Base-by-base conservation (phyloP, 2,113 vertebrate genomes). In the Pelecanoides urinatrix region DNA sequence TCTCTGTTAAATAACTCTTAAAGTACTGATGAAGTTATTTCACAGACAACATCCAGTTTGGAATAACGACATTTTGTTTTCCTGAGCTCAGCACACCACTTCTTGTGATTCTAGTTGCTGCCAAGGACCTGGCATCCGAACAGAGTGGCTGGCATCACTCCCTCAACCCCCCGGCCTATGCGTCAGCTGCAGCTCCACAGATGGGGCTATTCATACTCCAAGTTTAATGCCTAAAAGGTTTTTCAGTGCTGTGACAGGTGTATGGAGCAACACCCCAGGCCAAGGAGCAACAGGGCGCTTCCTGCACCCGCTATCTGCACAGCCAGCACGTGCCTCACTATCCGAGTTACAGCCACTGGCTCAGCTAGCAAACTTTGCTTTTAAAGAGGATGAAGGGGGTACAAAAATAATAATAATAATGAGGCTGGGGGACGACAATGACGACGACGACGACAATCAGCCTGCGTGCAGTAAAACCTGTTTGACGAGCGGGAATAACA, bases 341-440 rank as follows among this genome's bases (percentile, higher is more conserved):
- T 10, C 29, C 26, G 17, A n/a, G 23, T 16, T 23, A n/a, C 17
- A 30, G 44, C 23, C 30, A 47, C 17, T 4, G 21, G 11, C 29
- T 62, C 26, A 22, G 42, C 7, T 17, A 4, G 23, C 12, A 52
- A 86, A 38, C 13, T 38, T n/a, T 47, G 8, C 10, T 29, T 77
- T 45, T 59, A 50, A 55, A 72, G 17, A 38, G 6, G 2, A 62
- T 3, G 5, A 42, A 59, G 21, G 2, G 27, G 3, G 13, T 14
- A 40, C 12, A 71, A 47, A 5, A 70, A 45, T 3, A 42, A 13
- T 26, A 50, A 52, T 7, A 40, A 40, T 40, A 40, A 40, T 40
- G 2, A 6, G 4, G 13, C 2, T 0, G 3, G 2, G 4, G 29
- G 15, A 17, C n/a, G n/a, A n/a, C n/a, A n/a, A n/a, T n/a, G n/a